Evolutionary conservation across 2,888 invertebrate genomes (phyloP).

Genomic region (Alloplasta piceator): DNA sequence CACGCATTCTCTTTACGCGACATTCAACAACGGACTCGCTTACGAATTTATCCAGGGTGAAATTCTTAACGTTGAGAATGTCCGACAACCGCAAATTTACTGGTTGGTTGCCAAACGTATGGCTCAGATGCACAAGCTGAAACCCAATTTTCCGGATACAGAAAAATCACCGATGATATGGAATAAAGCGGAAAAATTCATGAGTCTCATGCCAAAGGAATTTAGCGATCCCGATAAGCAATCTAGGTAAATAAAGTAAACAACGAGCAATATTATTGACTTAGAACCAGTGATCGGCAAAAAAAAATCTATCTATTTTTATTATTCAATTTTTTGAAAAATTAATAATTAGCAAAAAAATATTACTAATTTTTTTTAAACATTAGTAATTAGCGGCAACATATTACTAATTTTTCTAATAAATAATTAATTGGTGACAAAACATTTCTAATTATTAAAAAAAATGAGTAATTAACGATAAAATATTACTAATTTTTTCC

Average conservation of each 20-base stretch:
- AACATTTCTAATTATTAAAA: too few relatives aligned
- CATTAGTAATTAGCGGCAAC: too few relatives aligned
- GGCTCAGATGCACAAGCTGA: constrained; percentile 92
- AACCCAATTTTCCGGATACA: constrained; percentile 80
- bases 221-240: constrained; percentile 89
- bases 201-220: constrained; percentile 89
- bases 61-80: constrained; percentile 88
- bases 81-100: constrained; percentile 88
- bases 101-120: constrained; percentile 91
- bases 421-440: too few relatives aligned
- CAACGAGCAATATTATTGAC: too few relatives aligned
- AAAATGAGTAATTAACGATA: too few relatives aligned
- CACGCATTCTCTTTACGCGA: constrained; percentile 94
- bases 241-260: constrained; percentile 85
- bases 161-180: constrained; percentile 88
- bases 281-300: too few relatives aligned
- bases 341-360: too few relatives aligned
- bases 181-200: constrained; percentile 90
- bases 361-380: too few relatives aligned
- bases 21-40: constrained; percentile 96
- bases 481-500: too few relatives aligned
- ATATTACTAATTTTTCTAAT: too few relatives aligned
- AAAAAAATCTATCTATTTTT: too few relatives aligned
- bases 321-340: too few relatives aligned
- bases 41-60: constrained; percentile 95